These are phyloP conservation scores for Selene dorsalis DNA, from an alignment of 2,797 vertebrate species.

Conservation along the genomic window DNA sequence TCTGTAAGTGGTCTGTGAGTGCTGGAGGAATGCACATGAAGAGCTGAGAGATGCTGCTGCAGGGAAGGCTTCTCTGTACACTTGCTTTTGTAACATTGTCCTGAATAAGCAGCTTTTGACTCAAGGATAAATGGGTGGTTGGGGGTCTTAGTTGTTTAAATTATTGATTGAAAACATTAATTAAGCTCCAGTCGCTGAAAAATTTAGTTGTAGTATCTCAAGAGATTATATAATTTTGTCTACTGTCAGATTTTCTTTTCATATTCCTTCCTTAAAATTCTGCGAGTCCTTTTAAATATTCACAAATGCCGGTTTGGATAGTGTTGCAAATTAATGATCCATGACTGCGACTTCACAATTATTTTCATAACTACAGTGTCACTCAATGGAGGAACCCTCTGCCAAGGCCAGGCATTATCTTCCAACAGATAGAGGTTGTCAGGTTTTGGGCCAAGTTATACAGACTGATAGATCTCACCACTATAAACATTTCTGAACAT, in stretches of 20 bases:
- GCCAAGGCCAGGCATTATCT: not conserved
- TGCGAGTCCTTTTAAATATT: not conserved
- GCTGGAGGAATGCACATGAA: not conserved
- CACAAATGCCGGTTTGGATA: not conserved
- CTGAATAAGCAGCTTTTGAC: conserved; percentile 16
- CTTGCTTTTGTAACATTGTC: not conserved
- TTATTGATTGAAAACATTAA: conserved; percentile 13
- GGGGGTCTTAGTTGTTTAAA: conserved; percentile 11
- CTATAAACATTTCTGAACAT: too few relatives aligned
- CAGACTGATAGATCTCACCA: too few relatives aligned
- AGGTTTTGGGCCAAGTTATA: too few relatives aligned
- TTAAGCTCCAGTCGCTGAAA: conserved; percentile 4
- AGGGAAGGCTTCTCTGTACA: not conserved
- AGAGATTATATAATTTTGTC: not conserved
- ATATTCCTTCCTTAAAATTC: not conserved
- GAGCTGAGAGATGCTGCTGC: conserved; percentile 5
- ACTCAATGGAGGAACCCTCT: not conserved
- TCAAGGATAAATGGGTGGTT: conserved; percentile 9
- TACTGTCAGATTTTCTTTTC: not conserved
- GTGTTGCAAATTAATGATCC: not conserved
- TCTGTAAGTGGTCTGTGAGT: not conserved
- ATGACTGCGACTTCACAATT: not conserved
- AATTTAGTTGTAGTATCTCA: not conserved
- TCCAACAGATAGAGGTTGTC: not conserved
- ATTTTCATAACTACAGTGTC: not conserved